Evolutionary conservation across 2,888 invertebrate genomes (phyloP), one percentile per base, ranked within the genome.

Genomic region (Megastigmus dorsalis): DNA sequence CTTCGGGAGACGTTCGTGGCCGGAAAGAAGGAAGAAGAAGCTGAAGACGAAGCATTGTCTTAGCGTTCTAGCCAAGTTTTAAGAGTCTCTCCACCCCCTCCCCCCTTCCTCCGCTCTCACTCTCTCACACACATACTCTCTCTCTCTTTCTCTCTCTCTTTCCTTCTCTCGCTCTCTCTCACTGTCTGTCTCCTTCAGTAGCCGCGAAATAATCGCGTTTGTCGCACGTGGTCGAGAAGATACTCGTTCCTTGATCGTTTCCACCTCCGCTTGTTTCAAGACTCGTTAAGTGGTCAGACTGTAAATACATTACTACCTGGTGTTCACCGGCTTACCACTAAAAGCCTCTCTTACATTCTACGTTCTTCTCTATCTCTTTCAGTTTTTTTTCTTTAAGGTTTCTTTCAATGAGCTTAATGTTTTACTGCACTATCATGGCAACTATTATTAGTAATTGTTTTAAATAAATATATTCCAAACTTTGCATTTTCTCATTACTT

Each of bases 191-290:
- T 38, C 26, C 43, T 54, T 2, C 13, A 18, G 2, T 3, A 67
- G 59, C 54, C 67, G 15, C 50, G 73, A 68, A 60, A 65, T 75
- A 75, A 75, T 75, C 57, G 57, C 63, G 59, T 75, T 75, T 75
- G 55, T 33, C n/a, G n/a, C 66, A 20, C 26, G 18, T 26, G 26
- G 50, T 7, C 5, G 20, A 28, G 50, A 59, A 50, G 70, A 72
- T 71, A 71, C 59, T 75, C 45, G 38, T 59, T 10, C 26, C 4
- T 38, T 36, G 54, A 62, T 50, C 60, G 10, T 28, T 36, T 33
- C n/a, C n/a, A n/a, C n/a, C n/a, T n/a, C n/a, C n/a, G n/a, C n/a
- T n/a, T n/a, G n/a, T n/a, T n/a, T n/a, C n/a, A 10, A 15, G 67
- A 70, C 48, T 66, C 65, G 55, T 57, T 68, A 63, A 63, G 43